These are phyloP conservation scores for Pygocentrus nattereri DNA, from an alignment of 2,797 vertebrate species.

Conservation along the genomic window DNA sequence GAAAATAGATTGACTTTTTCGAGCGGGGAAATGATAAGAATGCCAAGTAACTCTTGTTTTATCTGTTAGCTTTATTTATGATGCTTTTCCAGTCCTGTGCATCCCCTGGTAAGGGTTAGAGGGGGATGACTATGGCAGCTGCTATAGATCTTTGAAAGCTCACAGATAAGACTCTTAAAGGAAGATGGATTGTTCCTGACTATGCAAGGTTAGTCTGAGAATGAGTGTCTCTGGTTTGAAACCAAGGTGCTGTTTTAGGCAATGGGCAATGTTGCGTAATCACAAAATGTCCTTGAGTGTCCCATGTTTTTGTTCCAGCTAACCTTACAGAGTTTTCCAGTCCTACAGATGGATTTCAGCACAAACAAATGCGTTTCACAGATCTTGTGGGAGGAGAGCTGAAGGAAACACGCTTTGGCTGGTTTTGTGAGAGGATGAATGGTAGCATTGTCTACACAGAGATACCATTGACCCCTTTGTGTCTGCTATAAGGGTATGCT, in stretches of 20 bases:
- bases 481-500: conserved; percentile 50
- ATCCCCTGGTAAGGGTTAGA: background rate
- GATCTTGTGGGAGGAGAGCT: conserved; percentile 36
- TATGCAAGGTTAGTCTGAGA: background rate
- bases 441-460: conserved; percentile 43
- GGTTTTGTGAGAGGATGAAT: conserved; percentile 40
- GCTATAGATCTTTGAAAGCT: background rate
- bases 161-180: background rate
- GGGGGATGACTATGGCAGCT: background rate
- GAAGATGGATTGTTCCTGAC: background rate
- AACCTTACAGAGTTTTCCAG: conserved; percentile 39
- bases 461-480: conserved; percentile 38
- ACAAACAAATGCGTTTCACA: conserved; percentile 62
- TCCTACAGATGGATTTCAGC: conserved; percentile 59
- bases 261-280: background rate
- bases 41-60: background rate
- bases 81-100: background rate
- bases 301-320: background rate
- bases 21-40: background rate
- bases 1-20: background rate
- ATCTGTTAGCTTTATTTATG: background rate
- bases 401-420: background rate
- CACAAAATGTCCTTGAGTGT: background rate
- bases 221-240: background rate
- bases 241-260: background rate